phyloP scores from a whole-genome alignment of 2,113 vertebrate species.

The Urocynchramus pylzowi region DNA sequence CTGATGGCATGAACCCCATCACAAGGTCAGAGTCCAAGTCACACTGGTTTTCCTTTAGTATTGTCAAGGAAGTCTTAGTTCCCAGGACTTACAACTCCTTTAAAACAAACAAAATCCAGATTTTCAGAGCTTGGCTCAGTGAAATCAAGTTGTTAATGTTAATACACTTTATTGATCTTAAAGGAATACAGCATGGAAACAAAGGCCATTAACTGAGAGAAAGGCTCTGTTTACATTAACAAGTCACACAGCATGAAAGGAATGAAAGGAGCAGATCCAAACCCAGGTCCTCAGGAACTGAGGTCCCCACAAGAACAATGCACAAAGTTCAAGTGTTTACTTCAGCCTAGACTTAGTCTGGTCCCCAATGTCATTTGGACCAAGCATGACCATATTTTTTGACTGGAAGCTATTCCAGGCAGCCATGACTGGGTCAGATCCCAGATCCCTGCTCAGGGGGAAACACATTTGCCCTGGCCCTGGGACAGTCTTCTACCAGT shows the following conservation, averaged over 20 bases:
- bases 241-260: background rate
- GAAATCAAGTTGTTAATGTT: background rate
- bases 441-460: background rate
- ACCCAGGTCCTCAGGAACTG: background rate
- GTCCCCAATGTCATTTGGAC: background rate
- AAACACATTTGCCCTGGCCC: background rate
- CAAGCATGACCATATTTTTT: background rate
- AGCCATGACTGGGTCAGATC: background rate
- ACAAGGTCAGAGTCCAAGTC: background rate
- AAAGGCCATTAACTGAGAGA: conserved; percentile 22
- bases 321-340: background rate
- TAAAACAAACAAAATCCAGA: conserved; percentile 14
- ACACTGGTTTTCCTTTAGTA: background rate
- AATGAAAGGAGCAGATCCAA: background rate
- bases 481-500: rapidly evolving
- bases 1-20: background rate
- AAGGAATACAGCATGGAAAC: conserved; percentile 52
- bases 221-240: conserved; percentile 25
- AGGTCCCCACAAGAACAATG: background rate
- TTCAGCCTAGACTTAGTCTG: background rate
- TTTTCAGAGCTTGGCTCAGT: conserved; percentile 9
- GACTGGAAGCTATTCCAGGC: background rate
- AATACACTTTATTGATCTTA: conserved; percentile 57
- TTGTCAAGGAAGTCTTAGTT: background rate
- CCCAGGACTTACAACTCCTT: background rate